Conservation (phyloP, 1,140 invertebrate species). For the Drosophila suzukii region DNA sequence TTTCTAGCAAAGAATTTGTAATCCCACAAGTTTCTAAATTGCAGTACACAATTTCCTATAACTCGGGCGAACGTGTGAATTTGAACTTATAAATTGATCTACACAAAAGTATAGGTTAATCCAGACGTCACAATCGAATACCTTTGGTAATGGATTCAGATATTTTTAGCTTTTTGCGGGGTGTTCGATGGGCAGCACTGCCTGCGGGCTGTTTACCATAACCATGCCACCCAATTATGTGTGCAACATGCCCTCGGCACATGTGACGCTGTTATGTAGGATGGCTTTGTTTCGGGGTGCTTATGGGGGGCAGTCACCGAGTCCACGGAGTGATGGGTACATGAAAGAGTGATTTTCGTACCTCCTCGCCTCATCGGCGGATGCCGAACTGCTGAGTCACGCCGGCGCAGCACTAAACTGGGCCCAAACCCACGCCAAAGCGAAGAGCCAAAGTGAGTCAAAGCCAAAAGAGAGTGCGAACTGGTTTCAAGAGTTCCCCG, state of each 20-base stretch:
- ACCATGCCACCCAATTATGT: slow-evolving; percentile 18
- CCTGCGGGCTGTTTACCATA: not conserved
- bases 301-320: not conserved
- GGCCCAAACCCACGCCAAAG: slow-evolving; percentile 4
- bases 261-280: slow-evolving; percentile 5
- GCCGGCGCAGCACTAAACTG: slow-evolving; percentile 24
- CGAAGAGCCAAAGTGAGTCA: slow-evolving; percentile 29
- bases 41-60: not conserved
- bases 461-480: slow-evolving; percentile 44
- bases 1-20: not conserved
- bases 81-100: not conserved
- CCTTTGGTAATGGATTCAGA: not conserved
- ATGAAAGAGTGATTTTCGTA: slow-evolving; percentile 4
- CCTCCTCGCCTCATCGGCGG: not conserved
- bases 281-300: not conserved
- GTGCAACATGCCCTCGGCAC: slow-evolving; percentile 35
- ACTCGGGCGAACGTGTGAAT: slow-evolving; percentile 7
- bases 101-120: not conserved
- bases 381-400: slow-evolving; percentile 39
- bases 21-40: slow-evolving; percentile 1
- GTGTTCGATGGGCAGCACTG: not conserved
- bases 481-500: slow-evolving; percentile 71
- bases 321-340: slow-evolving; percentile 21
- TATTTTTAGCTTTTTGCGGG: slow-evolving; percentile 24
- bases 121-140: slow-evolving; percentile 15